Conservation (phyloP, 2,113 vertebrate genomes). For the Elaphurus davidianus region DNA sequence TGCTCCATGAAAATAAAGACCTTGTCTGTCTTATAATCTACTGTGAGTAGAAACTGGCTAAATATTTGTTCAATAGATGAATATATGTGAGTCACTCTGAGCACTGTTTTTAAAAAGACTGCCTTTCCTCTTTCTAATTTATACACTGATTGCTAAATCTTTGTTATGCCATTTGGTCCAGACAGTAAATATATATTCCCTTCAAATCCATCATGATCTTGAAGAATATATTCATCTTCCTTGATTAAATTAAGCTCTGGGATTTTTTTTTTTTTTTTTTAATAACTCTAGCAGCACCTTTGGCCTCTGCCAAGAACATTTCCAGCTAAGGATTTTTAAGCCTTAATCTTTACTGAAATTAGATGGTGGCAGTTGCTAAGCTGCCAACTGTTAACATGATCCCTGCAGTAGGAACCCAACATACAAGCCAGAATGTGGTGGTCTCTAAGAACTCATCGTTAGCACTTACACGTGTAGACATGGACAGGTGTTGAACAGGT, state of each 20-base stretch:
- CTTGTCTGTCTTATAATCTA: not conserved
- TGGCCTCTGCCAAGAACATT: slow-evolving; percentile 60
- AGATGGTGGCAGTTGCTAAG: slow-evolving; percentile 69
- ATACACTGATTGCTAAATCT: not conserved
- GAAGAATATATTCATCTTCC: slow-evolving; percentile 25
- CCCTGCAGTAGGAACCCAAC: not conserved
- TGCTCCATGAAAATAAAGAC: not conserved
- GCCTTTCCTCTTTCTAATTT: slow-evolving; percentile 20
- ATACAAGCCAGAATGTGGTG: not conserved
- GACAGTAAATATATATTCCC: not conserved
- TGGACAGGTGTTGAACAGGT: slow-evolving; percentile 58
- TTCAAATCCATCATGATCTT: slow-evolving; percentile 5
- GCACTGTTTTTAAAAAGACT: not conserved
- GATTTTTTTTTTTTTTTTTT: not conserved
- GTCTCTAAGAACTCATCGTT: slow-evolving; percentile 16
- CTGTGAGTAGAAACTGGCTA: not conserved
- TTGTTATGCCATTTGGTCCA: slow-evolving; percentile 16
- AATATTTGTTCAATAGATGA: not conserved
- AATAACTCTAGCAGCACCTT: slow-evolving; percentile 40
- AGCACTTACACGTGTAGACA: not conserved
- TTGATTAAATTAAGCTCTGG: slow-evolving; percentile 61
- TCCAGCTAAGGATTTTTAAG: slow-evolving; percentile 59
- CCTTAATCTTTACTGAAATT: slow-evolving; percentile 73
- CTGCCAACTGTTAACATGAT: slow-evolving; percentile 70
- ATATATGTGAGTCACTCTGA: not conserved